These are phyloP conservation scores for Scotopteryx bipunctaria DNA, from an alignment of 2,888 invertebrate species.

Conservation along the genomic window DNA sequence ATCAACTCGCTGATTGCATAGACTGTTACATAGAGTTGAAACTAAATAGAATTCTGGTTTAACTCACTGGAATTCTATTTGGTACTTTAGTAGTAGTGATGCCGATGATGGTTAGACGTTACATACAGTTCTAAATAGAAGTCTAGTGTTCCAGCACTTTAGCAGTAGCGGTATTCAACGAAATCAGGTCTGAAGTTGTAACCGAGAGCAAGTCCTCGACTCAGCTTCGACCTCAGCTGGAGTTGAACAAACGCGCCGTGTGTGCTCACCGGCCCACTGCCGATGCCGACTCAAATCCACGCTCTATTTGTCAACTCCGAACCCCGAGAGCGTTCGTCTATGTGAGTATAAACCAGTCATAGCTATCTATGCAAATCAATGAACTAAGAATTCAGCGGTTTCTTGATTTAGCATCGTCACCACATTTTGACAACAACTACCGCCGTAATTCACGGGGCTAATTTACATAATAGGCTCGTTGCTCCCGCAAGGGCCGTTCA, in stretches of 20 bases:
- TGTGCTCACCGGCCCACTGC: slow-evolving; percentile 19
- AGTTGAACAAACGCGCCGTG: slow-evolving; percentile 34
- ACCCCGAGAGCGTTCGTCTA: slow-evolving; percentile 8
- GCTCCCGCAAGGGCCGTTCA: slow-evolving; percentile 30
- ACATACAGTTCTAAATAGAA: too few species aligned
- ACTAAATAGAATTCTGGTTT: too few species aligned
- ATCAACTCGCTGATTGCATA: too few species aligned
- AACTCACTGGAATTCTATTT: too few species aligned
- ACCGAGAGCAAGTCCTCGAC: slow-evolving; percentile 16
- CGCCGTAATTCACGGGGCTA: slow-evolving; percentile 26
- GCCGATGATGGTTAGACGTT: too few species aligned
- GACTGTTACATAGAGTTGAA: neutral
- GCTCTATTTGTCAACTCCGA: slow-evolving; percentile 26
- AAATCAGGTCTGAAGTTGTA: slow-evolving; percentile 8
- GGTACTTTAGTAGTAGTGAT: too few species aligned
- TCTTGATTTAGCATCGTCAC: slow-evolving; percentile 17
- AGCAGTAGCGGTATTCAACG: neutral
- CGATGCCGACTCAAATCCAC: slow-evolving; percentile 17
- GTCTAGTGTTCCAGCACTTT: neutral
- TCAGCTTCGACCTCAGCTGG: slow-evolving; percentile 36
- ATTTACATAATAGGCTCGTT: slow-evolving; percentile 34
- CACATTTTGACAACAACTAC: slow-evolving; percentile 23
- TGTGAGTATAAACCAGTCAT: slow-evolving; percentile 8
- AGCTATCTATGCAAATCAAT: slow-evolving; percentile 22
- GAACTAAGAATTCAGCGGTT: slow-evolving; percentile 15